Base-by-base conservation (phyloP, 1,140 invertebrate species). In the Hyphantria cunea region DNA sequence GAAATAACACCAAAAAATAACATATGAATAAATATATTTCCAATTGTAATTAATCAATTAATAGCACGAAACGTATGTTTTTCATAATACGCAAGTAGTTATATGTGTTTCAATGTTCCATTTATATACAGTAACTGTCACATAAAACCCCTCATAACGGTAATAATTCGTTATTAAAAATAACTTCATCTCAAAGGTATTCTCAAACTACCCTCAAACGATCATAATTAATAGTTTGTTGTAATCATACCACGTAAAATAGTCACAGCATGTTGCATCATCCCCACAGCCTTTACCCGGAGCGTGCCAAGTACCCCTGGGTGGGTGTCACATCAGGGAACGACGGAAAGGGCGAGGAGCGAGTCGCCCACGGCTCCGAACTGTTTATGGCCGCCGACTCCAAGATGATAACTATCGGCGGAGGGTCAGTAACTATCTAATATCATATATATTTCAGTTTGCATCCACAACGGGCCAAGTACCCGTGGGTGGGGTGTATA, bases 351-450 rank as follows among this genome's bases (percentile, higher is more conserved):
- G 90, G 93, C 42, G 91, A 91, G 39, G 92, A 93, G 64, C 89
- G 92, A 70, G 92, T 97, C 33, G 93, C 94, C 62, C 96, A 97
- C 91, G 95, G 95, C 68, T 95, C 95, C 13, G 96, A 98, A 82
- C 93, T 99, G n/a, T 99, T 99, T 85, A 98, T 98, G 96, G 97
- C 97, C 64, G 98, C 97, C 31, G 97, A 98, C 92, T 93, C 95
- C 41, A 95, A 95, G 84, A 98, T 98, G 96, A 96, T 99, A 64
- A 97, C 96, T 42, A 96, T 98, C 76, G 94, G 83, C 15, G 85
- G 84, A 51, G 85, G 85, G 82, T 88, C 68, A 78, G 79, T 79
- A 12, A n/a, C 32, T 32, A 11, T 56, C 17, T 7, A 15, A 14
- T 13, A 17, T 50, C n/a, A 31, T 9, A 10, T 59, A 25, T 14